Evolutionary conservation across 2,888 invertebrate genomes (phyloP), one percentile per base, ranked within the genome.

Genomic region (Griposia aprilina): DNA sequence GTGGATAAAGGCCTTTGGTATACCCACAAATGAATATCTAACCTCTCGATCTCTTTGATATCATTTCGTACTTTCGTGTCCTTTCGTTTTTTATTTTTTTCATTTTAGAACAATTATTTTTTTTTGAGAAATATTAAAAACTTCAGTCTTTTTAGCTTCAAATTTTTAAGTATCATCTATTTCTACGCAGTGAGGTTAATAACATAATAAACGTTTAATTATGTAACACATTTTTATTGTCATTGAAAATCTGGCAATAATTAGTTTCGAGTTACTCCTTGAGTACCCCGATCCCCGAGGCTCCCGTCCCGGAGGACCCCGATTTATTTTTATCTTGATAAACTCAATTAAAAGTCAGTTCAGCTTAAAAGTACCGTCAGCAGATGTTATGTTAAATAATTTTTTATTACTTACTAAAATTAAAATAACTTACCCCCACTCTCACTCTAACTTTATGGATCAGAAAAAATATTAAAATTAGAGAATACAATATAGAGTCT

Each of bases 11-110:
- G 60, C 55, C 55, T 68, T 68, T 68, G 15, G 59, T 78, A 63
- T 41, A 73, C 68, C 45, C 45, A 73, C 30, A 71, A 74, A 67
- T 71, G 55, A 52, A n/a, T 74, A 76, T 81, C 68, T 70, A 23
- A 74, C 50, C n/a, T 70, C 13, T 48, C 8, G 2, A 78, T 76
- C 74, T 78, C 52, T 79, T 76, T 82, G 62, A 55, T 17, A 20
- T 36, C 17, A 8, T 60, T 62, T 55, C 23, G 41, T 30, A n/a
- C 3, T 62, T 60, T 75, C 1, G 7, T 50, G n/a, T 11, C 20
- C 26, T 82, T 7, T 2, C 20, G 4, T 36, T 10, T 62, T 70
- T 26, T 50, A n/a, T 36, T 36, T 36, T 73, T 69, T 59, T 26
- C 26, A 60, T 66, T 83, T 55, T 73, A 15, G 48, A 78, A 3